These are phyloP conservation scores for Pollenia labialis DNA, from an alignment of 2,888 invertebrate genomes.

Conservation along the genomic window DNA sequence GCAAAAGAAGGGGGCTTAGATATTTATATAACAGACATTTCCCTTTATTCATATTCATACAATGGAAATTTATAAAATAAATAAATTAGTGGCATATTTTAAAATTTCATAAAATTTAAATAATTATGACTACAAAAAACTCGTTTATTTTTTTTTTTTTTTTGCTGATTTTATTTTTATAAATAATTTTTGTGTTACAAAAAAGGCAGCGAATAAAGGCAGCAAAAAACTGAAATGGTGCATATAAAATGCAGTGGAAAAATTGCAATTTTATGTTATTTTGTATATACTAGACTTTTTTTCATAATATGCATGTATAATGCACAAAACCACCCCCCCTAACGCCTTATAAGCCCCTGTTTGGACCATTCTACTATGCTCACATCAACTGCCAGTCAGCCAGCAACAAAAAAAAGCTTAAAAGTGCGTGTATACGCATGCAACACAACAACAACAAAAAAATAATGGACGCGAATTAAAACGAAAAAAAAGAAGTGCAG, in stretches of 20 bases:
- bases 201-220: neutral
- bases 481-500: constrained; percentile 35
- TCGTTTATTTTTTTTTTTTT: neutral
- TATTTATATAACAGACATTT: constrained; percentile 1
- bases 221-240: constrained; percentile 13
- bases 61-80: constrained; percentile 19
- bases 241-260: constrained; percentile 54
- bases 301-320: constrained; percentile 28
- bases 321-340: neutral
- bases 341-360: neutral
- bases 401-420: constrained; percentile 39
- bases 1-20: neutral
- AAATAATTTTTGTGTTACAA: constrained; percentile 33
- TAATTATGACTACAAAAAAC: constrained; percentile 15
- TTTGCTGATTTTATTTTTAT: constrained; percentile 17
- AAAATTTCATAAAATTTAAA: constrained; percentile 46
- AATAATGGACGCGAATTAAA: constrained; percentile 34
- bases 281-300: constrained; percentile 62
- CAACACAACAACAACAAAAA: constrained; percentile 32
- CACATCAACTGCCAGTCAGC: neutral
- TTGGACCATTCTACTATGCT: neutral
- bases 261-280: constrained; percentile 64
- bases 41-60: neutral
- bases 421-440: constrained; percentile 68
- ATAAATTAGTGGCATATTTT: constrained; percentile 47